These are phyloP conservation scores for Cantharis rustica DNA, from an alignment of 2,888 invertebrate genomes.

Conservation along the genomic window DNA sequence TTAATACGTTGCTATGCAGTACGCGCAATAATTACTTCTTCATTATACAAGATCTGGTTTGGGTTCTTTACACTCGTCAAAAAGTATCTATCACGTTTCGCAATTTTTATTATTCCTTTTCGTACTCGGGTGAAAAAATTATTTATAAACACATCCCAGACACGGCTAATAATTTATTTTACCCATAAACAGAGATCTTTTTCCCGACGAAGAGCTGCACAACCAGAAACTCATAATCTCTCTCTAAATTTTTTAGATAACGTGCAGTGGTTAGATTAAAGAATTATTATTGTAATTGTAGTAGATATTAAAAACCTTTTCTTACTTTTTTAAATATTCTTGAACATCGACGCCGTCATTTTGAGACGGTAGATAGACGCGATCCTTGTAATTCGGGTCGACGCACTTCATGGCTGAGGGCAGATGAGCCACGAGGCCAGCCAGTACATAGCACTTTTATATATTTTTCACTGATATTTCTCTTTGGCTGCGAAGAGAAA, in stretches of 20 bases:
- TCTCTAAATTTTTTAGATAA: too few species aligned
- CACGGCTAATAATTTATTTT: neutral
- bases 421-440: slow-evolving; percentile 16
- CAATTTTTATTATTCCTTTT: slow-evolving; percentile 19
- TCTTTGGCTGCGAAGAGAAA: neutral
- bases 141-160: neutral
- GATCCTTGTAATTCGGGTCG: slow-evolving; percentile 25
- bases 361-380: slow-evolving; percentile 36
- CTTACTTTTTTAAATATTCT: slow-evolving; percentile 34
- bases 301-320: neutral
- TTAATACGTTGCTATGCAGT: slow-evolving; percentile 34
- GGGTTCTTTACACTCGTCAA: slow-evolving; percentile 33
- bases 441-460: slow-evolving; percentile 13
- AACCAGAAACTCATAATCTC: too few species aligned
- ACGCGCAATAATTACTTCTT: slow-evolving; percentile 36
- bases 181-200: too few species aligned
- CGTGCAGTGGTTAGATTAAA: neutral
- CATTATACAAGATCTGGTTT: slow-evolving; percentile 37
- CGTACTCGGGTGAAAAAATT: slow-evolving; percentile 3
- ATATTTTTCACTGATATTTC: neutral
- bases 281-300: neutral
- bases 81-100: slow-evolving; percentile 26
- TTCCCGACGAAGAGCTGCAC: too few species aligned
- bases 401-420: slow-evolving; percentile 20
- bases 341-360: slow-evolving; percentile 29